A percentile compares a stretch with the other conserved stretches of the same genome.
These are phyloP conservation scores for Trichoplax adhaerens DNA, from an alignment of 37 sponge, comb jelly and placozoan species.

Conservation along the genomic window DNA sequence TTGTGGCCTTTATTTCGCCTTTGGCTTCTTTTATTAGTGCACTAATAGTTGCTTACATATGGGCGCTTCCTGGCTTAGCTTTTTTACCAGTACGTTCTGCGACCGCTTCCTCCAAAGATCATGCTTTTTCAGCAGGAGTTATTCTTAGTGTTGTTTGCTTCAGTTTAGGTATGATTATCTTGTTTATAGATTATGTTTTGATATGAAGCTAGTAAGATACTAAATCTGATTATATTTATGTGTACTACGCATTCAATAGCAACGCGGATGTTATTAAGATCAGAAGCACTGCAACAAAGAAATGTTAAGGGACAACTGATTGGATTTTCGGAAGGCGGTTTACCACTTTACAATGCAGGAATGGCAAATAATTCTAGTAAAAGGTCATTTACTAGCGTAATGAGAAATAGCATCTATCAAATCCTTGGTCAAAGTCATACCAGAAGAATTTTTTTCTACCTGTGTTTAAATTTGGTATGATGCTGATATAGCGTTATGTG, in stretches of 20 bases:
- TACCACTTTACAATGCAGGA: constrained; percentile 48
- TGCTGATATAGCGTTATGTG: neutral
- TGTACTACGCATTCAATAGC: constrained; percentile 9
- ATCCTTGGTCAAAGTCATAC: neutral
- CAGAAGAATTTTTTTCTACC: neutral
- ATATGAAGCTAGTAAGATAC: too few relatives aligned
- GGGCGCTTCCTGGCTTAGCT: too few relatives aligned
- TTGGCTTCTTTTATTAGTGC: too few relatives aligned
- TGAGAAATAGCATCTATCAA: neutral
- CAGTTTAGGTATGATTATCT: too few relatives aligned
- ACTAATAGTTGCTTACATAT: too few relatives aligned
- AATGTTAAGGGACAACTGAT: constrained; percentile 19
- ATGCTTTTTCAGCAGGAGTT: too few relatives aligned
- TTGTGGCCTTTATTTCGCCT: too few relatives aligned
- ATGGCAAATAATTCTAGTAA: neutral
- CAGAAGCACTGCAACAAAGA: constrained; percentile 6
- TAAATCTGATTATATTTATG: neutral
- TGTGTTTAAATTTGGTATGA: neutral
- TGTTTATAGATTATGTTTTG: too few relatives aligned
- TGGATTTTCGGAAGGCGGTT: constrained; percentile 60
- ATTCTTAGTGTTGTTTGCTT: too few relatives aligned
- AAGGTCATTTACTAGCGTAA: neutral
- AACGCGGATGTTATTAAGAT: constrained; percentile 33
- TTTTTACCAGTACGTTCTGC: too few relatives aligned
- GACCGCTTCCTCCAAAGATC: too few relatives aligned